These are phyloP conservation scores for Bombus picipes DNA, from an alignment of 1,140 invertebrate species.

Conservation along the genomic window DNA sequence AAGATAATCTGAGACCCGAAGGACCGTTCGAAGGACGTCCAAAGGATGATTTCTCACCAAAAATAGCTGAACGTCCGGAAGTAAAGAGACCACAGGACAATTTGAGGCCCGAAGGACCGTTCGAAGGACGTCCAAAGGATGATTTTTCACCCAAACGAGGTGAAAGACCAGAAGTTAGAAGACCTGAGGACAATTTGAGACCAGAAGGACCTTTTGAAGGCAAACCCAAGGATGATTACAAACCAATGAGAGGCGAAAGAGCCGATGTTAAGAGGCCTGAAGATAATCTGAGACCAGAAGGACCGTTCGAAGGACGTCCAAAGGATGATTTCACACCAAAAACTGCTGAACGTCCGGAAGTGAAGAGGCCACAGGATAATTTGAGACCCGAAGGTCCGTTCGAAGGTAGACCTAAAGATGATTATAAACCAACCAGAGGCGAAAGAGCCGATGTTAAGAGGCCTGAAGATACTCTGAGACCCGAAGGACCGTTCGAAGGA, in stretches of 20 bases:
- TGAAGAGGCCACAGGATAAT: constrained; percentile 76
- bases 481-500: constrained; percentile 86
- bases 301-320: constrained; percentile 82
- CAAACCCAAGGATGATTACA: constrained; percentile 73
- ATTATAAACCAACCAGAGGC: constrained; percentile 59
- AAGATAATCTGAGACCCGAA: neutral
- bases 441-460: constrained; percentile 82
- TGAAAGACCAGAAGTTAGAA: constrained; percentile 66
- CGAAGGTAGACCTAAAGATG: constrained; percentile 60
- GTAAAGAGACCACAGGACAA: constrained; percentile 82
- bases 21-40: too few species aligned
- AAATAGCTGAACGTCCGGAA: too few species aligned
- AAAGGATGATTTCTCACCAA: too few species aligned
- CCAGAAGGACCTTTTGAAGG: constrained; percentile 83
- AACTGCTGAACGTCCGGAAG: constrained; percentile 74
- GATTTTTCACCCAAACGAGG: constrained; percentile 50
- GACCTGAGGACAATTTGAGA: constrained; percentile 65
- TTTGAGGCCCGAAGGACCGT: constrained; percentile 83
- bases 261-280: constrained; percentile 78
- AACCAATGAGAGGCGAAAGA: constrained; percentile 83
- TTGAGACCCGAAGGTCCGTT: constrained; percentile 83
- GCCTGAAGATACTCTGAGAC: constrained; percentile 85
- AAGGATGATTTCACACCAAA: constrained; percentile 78
- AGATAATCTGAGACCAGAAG: constrained; percentile 84
- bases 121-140: constrained; percentile 77